Base-by-base conservation (phyloP, 2,113 vertebrate species). In the Callithrix jacchus region DNA sequence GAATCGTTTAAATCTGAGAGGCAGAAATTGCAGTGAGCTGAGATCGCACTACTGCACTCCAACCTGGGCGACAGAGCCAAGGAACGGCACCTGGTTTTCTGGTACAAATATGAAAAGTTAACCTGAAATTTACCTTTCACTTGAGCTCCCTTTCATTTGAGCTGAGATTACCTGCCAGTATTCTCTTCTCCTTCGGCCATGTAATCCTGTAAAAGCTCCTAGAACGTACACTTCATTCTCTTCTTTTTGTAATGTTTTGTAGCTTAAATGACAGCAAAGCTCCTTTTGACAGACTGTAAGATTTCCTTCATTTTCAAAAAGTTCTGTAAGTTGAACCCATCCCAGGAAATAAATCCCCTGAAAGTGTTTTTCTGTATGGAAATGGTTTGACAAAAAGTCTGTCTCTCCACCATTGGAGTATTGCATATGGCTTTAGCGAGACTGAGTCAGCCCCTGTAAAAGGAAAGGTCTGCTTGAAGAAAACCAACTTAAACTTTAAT, bases 261-360 rank as follows among this genome's bases (percentile, higher is more conserved):
- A 97, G 80, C 95, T 96, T 68, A 97, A 64, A 71, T 97, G 93
- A 80, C 96, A 98, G 56, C 97, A 97, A 70, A 97, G 58, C 17
- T 97, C 93, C 80, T 93, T 83, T 30, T 95, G 95, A 77, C 97
- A 98, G 47, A 97, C 85, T 30, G 94, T 95, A n/a, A 96, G 82
- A 12, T 96, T 96, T 88, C 80, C 97, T 76, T 56, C 23, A 14
- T 42, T 93, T 84, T 87, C 82, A 88, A 37, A 81, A 79, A 97
- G 97, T 52, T 95, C 89, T 84, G 93, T 97, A 70, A 96, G 45
- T 91, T 90, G 80, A 97, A 97, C 6, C 5, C 10, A 49, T 97
- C 93, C 0, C 5, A 5, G 37, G 73, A 93, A 86, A 97, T 54
- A 73, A 56, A 58, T 5, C 80, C 93, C 5, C 3, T 5, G 12